These are phyloP conservation scores for Antennarius maculatus DNA, from an alignment of 2,797 vertebrate species.

Conservation along the genomic window DNA sequence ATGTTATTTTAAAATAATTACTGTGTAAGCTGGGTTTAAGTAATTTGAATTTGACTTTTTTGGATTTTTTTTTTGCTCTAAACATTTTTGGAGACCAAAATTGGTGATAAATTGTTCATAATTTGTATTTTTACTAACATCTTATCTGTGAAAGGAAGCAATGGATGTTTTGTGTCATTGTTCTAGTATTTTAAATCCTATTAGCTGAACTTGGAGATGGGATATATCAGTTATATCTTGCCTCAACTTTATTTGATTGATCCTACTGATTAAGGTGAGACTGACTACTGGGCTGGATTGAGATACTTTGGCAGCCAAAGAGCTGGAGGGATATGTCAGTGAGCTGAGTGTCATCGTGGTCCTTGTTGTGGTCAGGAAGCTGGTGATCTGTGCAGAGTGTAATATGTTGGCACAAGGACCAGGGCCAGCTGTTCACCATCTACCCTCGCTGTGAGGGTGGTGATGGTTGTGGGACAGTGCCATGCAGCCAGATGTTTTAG, in stretches of 20 bases:
- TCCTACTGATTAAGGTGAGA: constrained; percentile 54
- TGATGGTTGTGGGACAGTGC: constrained; percentile 13
- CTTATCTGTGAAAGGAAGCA: too few relatives aligned
- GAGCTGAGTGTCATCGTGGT: constrained; percentile 60
- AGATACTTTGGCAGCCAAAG: constrained; percentile 64
- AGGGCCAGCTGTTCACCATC: constrained; percentile 53
- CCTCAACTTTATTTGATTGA: constrained; percentile 54
- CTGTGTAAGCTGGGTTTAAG: too few relatives aligned
- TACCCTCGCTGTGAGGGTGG: constrained; percentile 21
- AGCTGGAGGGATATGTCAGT: constrained; percentile 51
- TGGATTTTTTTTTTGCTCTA: too few relatives aligned
- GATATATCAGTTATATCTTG: background rate
- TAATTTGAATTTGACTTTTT: too few relatives aligned
- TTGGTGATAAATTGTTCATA: too few relatives aligned
- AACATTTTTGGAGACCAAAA: too few relatives aligned
- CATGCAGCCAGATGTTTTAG: constrained; percentile 60
- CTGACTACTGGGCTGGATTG: constrained; percentile 53
- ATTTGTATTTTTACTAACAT: too few relatives aligned
- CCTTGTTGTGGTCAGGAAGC: constrained; percentile 60
- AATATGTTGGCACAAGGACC: constrained; percentile 53
- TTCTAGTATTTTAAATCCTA: too few relatives aligned
- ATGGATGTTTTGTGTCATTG: too few relatives aligned
- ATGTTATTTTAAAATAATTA: too few relatives aligned
- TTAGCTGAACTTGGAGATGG: too few relatives aligned
- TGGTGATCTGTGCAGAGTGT: constrained; percentile 64